Percentiles rank a stretch among this genome's conserved stretches.
Evolutionary conservation across 1,140 invertebrate genomes (phyloP).

Genomic region (Ostrea edulis): DNA sequence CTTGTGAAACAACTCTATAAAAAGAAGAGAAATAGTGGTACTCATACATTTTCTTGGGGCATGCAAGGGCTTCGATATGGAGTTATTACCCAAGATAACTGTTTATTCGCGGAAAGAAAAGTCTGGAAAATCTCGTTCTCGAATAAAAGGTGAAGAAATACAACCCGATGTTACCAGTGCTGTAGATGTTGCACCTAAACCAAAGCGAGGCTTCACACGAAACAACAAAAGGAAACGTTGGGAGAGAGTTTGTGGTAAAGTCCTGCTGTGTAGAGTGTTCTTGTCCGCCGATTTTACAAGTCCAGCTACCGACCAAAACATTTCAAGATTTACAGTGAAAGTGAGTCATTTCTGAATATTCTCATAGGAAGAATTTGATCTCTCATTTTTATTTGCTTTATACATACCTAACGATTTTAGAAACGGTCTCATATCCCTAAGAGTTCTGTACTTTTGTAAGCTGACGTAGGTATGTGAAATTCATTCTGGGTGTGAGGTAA

Average conservation of each 20-base stretch:
- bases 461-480: neutral
- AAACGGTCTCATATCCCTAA: neutral
- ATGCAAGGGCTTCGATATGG: neutral
- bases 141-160: neutral
- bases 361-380: neutral
- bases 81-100: neutral
- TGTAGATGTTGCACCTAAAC: neutral
- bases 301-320: neutral
- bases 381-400: neutral
- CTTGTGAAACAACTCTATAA: neutral
- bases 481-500: neutral
- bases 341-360: neutral
- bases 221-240: neutral
- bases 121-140: neutral
- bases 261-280: neutral
- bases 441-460: neutral
- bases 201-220: neutral
- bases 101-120: neutral
- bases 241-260: neutral
- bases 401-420: neutral
- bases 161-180: neutral
- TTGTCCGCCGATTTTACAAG: neutral
- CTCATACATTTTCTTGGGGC: neutral
- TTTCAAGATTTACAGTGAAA: constrained; percentile 15
- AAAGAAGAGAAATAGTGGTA: neutral